Conservation (phyloP, 2,113 vertebrate species). For the Gallinago undulata region DNA sequence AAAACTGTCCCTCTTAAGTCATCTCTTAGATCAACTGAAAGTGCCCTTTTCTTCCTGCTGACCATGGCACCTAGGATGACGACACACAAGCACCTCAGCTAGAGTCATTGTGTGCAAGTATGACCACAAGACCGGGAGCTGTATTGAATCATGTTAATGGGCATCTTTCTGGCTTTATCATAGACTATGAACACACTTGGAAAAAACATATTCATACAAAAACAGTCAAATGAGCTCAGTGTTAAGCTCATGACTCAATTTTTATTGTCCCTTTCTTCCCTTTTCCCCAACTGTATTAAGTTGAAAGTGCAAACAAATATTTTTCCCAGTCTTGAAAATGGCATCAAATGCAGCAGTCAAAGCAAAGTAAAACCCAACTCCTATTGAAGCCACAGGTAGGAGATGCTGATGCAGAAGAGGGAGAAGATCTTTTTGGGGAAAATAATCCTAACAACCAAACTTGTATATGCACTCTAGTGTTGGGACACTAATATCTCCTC, state of each 20-base stretch:
- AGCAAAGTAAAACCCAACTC: neutral
- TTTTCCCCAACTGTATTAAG: neutral
- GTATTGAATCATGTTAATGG: neutral
- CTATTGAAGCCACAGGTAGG: neutral
- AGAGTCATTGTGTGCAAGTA: neutral
- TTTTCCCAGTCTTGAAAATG: neutral
- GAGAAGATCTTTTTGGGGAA: neutral
- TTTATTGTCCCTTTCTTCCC: neutral
- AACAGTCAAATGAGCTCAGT: neutral
- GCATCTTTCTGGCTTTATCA: neutral
- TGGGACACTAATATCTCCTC: neutral
- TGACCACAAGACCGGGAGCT: neutral
- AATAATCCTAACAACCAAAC: neutral
- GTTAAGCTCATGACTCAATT: neutral
- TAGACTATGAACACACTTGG: neutral
- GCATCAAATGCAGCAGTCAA: neutral
- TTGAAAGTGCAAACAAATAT: neutral
- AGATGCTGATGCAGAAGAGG: neutral
- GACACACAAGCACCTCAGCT: neutral
- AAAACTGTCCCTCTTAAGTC: neutral
- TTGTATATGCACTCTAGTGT: neutral
- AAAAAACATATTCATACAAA: neutral
- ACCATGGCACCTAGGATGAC: neutral
- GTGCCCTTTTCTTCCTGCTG: neutral
- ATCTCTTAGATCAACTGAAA: neutral